Base-by-base conservation (phyloP, 2,888 invertebrate genomes). In the Metopia argyrocephala region DNA sequence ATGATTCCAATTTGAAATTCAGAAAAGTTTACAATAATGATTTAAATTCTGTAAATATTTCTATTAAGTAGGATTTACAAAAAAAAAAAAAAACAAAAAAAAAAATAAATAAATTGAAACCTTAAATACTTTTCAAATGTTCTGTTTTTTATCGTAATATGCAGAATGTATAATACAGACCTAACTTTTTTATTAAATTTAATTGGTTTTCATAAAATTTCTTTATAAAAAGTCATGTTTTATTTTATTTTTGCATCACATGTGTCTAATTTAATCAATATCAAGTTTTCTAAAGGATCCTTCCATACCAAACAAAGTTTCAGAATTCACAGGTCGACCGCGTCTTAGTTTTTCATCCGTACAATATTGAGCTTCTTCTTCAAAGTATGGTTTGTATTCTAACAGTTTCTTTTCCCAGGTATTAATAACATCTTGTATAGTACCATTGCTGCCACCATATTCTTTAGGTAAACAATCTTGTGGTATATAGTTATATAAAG, bases 371-470 rank as follows among this genome's bases (percentile, higher is more conserved):
- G 70, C 86, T 61, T 91, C 91, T 68, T 90, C 89, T 6, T 86
- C 84, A 52, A 91, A 91, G 83, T 88, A 90, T 2, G 86, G 83
- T 21, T 85, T 86, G 70, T 90, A 89, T 23, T 86, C 84, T 3
- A 86, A 28, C 3, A 91, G 79, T 78, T 89, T 89, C 7, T 87
- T 85, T 64, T 88, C 87, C 91, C 90, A 91, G 5, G 85, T 85
- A 48, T 88, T 85, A 20, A 90, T 85, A n/a, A 89, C 87, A 76
- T 89, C 87, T 70, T 88, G 85, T 20, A 93, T 86, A 73, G 92
- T 91, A 84, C 92, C 92, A 83, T 92, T 93, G 45, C 91, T 91
- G 62, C 95, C 95, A 9, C 94, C 94, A 85, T 94, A 94, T 87
- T 95, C 94, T 2, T 86, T 90, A 0, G 94, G 94, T 59, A 95